phyloP scores from a whole-genome alignment of 2,888 invertebrate genomes.

The Orthosia gracilis region DNA sequence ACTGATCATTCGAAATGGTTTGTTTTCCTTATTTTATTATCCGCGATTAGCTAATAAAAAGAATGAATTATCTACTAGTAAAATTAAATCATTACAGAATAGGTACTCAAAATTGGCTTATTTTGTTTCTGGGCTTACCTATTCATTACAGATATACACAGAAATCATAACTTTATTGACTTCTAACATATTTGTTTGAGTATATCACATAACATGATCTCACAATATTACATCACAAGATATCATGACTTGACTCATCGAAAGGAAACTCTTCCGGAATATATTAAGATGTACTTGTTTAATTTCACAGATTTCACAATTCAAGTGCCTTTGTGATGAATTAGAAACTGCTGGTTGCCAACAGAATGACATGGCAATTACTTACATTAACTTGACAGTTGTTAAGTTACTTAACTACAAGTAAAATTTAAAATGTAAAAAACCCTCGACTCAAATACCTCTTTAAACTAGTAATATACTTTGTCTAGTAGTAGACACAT shows the following conservation, averaged over 20 bases:
- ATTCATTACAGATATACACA: background rate
- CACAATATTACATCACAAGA: conserved; percentile 17
- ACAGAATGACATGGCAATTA: conserved; percentile 10
- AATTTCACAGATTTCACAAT: conserved; percentile 55
- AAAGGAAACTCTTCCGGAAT: conserved; percentile 30
- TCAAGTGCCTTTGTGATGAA: conserved; percentile 23
- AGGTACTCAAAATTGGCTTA: background rate
- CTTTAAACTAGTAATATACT: too few relatives aligned
- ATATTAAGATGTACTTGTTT: conserved; percentile 36
- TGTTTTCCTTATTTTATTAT: too few relatives aligned
- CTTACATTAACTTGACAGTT: background rate
- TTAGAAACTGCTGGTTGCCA: conserved; percentile 32
- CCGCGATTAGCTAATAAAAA: too few relatives aligned
- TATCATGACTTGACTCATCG: conserved; percentile 27
- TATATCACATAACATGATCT: background rate
- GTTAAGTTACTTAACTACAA: background rate
- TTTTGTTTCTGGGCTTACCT: background rate
- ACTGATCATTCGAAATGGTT: too few relatives aligned
- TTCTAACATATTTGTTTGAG: too few relatives aligned
- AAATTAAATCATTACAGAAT: background rate
- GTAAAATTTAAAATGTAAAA: too few relatives aligned
- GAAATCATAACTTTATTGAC: background rate
- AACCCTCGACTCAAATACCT: too few relatives aligned
- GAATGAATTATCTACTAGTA: too few relatives aligned
- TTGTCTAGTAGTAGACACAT: too few relatives aligned